Conservation (phyloP, 30 jellyfish, hydroid and myxozoan species). For the Hydractinia symbiolongicarpus region DNA sequence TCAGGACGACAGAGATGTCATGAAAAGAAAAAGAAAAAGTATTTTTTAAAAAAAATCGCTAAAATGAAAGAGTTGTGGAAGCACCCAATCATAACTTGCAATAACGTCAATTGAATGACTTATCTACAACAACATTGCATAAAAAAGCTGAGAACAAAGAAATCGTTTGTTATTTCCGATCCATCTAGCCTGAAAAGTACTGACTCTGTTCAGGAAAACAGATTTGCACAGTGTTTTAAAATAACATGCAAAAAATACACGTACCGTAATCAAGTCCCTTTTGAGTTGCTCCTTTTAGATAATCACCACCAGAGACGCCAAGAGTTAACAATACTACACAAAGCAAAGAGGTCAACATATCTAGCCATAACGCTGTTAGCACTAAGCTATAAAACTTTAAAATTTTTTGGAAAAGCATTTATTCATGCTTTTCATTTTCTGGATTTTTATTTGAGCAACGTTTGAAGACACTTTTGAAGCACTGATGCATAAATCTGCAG, state of each 20-base stretch:
- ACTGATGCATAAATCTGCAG: neutral
- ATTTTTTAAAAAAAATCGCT: too few relatives aligned
- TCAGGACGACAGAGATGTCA: too few relatives aligned
- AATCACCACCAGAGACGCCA: neutral
- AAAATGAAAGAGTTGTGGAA: too few relatives aligned
- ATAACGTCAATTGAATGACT: too few relatives aligned
- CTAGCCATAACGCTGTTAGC: conserved; percentile 25
- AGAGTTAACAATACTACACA: conserved; percentile 11
- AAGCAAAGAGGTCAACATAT: conserved; percentile 24
- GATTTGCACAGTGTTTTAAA: too few relatives aligned
- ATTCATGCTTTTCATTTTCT: neutral
- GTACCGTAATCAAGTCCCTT: conserved; percentile 26
- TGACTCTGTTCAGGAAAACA: too few relatives aligned
- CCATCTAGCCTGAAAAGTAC: too few relatives aligned
- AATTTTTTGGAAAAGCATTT: neutral
- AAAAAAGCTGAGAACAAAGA: too few relatives aligned
- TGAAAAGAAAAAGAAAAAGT: too few relatives aligned
- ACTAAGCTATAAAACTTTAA: conserved; percentile 2
- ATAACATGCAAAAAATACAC: neutral
- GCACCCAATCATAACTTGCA: too few relatives aligned
- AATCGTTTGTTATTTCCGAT: too few relatives aligned
- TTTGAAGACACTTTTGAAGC: neutral
- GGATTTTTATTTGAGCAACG: neutral
- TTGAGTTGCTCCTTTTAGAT: conserved; percentile 21
- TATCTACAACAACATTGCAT: too few relatives aligned